Conservation (phyloP, 1,140 invertebrate species). For the Rhagoletis pomonella region DNA sequence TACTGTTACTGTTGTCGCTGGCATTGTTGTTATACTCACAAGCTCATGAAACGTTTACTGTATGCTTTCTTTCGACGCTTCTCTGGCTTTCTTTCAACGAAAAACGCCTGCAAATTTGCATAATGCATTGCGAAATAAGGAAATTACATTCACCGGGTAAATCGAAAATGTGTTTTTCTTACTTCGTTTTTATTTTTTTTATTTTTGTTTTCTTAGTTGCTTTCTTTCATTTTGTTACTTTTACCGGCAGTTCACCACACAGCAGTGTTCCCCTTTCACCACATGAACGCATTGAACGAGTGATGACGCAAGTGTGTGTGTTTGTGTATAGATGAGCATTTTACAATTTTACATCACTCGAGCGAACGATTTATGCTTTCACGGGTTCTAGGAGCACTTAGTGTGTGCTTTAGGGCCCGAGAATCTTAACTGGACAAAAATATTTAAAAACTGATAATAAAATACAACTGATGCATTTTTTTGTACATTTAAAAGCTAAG, state of each 20-base stretch:
- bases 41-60: conserved; percentile 49
- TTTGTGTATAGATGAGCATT: neutral
- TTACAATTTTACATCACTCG: neutral
- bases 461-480: too few relatives aligned
- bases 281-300: neutral
- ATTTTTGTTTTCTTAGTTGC: conserved; percentile 9
- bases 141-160: conserved; percentile 48
- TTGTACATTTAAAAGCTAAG: too few relatives aligned
- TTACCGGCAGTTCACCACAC: neutral
- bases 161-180: neutral
- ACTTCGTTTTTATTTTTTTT: neutral
- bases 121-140: conserved; percentile 51
- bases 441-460: too few relatives aligned
- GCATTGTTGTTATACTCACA: neutral
- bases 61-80: conserved; percentile 46
- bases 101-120: conserved; percentile 49
- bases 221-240: neutral
- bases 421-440: too few relatives aligned
- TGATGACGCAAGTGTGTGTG: neutral
- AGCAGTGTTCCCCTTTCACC: neutral
- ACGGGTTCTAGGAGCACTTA: neutral
- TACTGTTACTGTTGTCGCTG: neutral
- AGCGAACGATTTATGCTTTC: neutral
- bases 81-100: conserved; percentile 33
- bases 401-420: too few relatives aligned